These are phyloP conservation scores for Holothuria leucospilota DNA, from an alignment of 53 echinoderm and acorn worm genomes.

Conservation along the genomic window DNA sequence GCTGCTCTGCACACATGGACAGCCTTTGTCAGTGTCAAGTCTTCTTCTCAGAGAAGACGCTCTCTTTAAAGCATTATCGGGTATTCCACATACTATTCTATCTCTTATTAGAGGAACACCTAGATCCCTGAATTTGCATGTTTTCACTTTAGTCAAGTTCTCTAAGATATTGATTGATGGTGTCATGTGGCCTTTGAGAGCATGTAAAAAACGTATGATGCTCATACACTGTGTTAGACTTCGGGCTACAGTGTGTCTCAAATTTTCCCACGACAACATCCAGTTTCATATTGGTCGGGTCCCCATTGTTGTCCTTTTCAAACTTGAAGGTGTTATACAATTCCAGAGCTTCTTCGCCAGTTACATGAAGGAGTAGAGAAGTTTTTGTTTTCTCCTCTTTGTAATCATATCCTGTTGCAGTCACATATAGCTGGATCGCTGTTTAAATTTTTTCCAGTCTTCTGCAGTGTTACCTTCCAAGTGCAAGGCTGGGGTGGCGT, in stretches of 20 bases:
- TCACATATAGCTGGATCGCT: constrained; percentile 47
- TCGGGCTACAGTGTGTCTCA: constrained; percentile 38
- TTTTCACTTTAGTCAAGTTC: constrained; percentile 55
- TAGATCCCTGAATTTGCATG: constrained; percentile 61
- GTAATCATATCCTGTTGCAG: constrained; percentile 52
- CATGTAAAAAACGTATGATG: constrained; percentile 50
- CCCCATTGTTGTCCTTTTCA: background rate
- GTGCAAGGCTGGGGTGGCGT: no score
- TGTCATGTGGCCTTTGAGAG: constrained; percentile 15
- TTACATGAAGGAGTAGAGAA: constrained; percentile 33
- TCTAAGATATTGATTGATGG: constrained; percentile 55
- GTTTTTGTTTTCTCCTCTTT: constrained; percentile 19
- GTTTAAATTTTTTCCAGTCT: constrained; percentile 48
- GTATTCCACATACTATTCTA: constrained; percentile 53
- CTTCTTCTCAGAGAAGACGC: constrained; percentile 29
- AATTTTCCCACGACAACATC: no score
- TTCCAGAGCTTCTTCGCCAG: constrained; percentile 53
- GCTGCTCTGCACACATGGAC: constrained; percentile 41
- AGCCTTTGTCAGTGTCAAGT: constrained; percentile 13
- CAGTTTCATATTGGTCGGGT: no score
- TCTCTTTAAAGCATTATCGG: constrained; percentile 25
- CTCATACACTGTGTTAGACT: constrained; percentile 46
- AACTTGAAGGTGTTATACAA: constrained; percentile 51
- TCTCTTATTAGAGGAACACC: constrained; percentile 49
- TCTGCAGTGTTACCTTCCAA: constrained; percentile 39